Evolutionary conservation across 35 echinoderm and acorn worm genomes (phyloP).

Genomic region (Holothuria glaberrima): DNA sequence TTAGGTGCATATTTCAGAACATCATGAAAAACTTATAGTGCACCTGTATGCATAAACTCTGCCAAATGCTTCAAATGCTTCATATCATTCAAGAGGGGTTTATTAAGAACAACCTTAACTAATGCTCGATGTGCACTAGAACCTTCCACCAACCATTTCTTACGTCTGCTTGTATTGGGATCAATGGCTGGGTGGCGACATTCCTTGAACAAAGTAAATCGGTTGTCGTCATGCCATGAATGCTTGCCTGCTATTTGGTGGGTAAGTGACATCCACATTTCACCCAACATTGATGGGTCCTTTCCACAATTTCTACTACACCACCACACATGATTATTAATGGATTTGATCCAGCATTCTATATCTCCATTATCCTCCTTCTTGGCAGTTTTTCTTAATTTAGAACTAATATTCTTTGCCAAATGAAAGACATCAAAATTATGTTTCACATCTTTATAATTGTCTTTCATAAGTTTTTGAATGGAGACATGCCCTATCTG

Average conservation of each 20-base stretch:
- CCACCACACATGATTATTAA: slow-evolving; percentile 35
- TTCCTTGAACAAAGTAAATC: background rate
- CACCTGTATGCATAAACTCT: slow-evolving; percentile 38
- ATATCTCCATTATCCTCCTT: slow-evolving; percentile 9
- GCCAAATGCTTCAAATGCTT: background rate
- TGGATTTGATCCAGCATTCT: slow-evolving; percentile 30
- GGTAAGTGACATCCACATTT: background rate
- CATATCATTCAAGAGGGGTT: slow-evolving; percentile 4
- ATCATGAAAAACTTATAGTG: slow-evolving; percentile 25
- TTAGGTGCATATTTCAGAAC: slow-evolving; percentile 51
- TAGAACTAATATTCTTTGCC: slow-evolving; percentile 13
- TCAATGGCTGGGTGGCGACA: slow-evolving; percentile 16
- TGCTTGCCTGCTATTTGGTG: slow-evolving; percentile 15
- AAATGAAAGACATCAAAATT: slow-evolving; percentile 47
- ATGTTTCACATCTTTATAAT: slow-evolving; percentile 17
- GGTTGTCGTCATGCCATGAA: background rate
- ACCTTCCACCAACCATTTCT: slow-evolving; percentile 6
- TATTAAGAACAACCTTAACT: background rate
- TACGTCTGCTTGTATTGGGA: background rate
- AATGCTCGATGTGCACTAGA: background rate
- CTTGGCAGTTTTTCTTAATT: slow-evolving; percentile 24
- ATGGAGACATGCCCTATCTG: slow-evolving; percentile 9
- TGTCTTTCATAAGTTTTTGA: background rate
- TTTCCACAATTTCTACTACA: background rate
- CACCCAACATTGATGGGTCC: background rate